These are phyloP conservation scores for Sphaerophoria taeniata DNA, from an alignment of 2,888 invertebrate species.

Conservation along the genomic window DNA sequence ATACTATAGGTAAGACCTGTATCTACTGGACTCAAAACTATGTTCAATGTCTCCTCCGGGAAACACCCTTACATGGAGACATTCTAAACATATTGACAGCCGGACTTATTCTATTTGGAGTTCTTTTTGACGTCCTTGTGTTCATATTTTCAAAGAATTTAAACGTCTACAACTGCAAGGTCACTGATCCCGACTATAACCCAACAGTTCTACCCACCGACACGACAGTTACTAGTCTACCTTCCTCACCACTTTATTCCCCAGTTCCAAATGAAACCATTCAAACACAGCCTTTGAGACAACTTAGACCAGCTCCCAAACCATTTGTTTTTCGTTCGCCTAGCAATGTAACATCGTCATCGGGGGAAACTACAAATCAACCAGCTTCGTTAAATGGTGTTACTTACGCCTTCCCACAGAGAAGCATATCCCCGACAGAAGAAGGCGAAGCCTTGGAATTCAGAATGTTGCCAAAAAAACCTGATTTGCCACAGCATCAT, in stretches of 20 bases:
- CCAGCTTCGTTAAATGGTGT: slow-evolving; percentile 77
- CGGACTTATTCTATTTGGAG: slow-evolving; percentile 81
- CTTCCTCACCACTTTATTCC: slow-evolving; percentile 77
- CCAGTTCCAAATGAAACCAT: slow-evolving; percentile 78
- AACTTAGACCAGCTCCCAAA: slow-evolving; percentile 65
- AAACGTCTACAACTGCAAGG: slow-evolving; percentile 81
- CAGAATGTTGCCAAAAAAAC: slow-evolving; percentile 77
- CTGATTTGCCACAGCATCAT: slow-evolving; percentile 81
- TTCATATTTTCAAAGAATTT: slow-evolving; percentile 82
- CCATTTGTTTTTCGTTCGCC: slow-evolving; percentile 79
- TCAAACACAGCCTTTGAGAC: slow-evolving; percentile 42
- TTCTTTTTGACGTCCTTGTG: slow-evolving; percentile 83
- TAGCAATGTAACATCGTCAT: slow-evolving; percentile 79
- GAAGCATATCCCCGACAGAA: slow-evolving; percentile 78
- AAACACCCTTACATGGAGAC: slow-evolving; percentile 83
- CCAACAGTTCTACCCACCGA: slow-evolving; percentile 66
- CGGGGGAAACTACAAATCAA: slow-evolving; percentile 77
- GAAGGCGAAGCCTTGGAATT: slow-evolving; percentile 78
- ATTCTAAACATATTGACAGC: slow-evolving; percentile 83
- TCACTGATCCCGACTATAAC: slow-evolving; percentile 82
- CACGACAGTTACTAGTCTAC: slow-evolving; percentile 2
- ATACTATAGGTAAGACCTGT: slow-evolving; percentile 82
- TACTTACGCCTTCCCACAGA: slow-evolving; percentile 80
- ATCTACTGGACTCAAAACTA: slow-evolving; percentile 83
- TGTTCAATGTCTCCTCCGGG: slow-evolving; percentile 83